phyloP scores from a whole-genome alignment of 2,113 vertebrate species.

The Sardina pilchardus region DNA sequence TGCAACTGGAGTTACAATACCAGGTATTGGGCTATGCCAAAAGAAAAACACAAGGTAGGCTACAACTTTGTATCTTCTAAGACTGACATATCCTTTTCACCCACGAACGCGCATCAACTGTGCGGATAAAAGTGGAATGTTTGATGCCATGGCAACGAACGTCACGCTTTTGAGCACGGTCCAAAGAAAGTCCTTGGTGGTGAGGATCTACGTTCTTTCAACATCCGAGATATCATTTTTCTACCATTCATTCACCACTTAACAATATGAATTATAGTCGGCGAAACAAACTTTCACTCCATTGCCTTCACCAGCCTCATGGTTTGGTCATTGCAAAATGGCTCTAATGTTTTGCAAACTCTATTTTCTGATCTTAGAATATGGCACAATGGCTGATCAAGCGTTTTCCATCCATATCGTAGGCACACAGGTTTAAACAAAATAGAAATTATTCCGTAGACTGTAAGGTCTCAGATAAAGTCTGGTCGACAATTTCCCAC shows the following conservation, averaged over 20 bases:
- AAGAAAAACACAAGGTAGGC: no score
- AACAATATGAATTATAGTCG: background rate
- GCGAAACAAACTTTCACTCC: background rate
- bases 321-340: background rate
- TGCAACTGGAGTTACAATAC: no score
- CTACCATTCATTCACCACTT: background rate
- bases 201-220: background rate
- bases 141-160: slow-evolving; percentile 43
- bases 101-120: background rate
- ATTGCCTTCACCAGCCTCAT: background rate
- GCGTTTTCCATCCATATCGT: background rate
- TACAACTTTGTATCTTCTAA: no score
- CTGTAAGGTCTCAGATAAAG: background rate
- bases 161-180: slow-evolving; percentile 27
- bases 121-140: slow-evolving; percentile 12
- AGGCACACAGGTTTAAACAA: background rate
- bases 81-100: background rate
- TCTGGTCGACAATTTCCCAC: background rate
- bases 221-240: background rate
- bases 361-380: background rate
- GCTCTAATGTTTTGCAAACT: background rate
- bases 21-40: no score
- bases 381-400: background rate
- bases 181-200: slow-evolving; percentile 17
- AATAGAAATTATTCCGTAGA: background rate